Evolutionary conservation across 2,797 vertebrate species (phyloP).

Genomic region (Anguilla megastoma): DNA sequence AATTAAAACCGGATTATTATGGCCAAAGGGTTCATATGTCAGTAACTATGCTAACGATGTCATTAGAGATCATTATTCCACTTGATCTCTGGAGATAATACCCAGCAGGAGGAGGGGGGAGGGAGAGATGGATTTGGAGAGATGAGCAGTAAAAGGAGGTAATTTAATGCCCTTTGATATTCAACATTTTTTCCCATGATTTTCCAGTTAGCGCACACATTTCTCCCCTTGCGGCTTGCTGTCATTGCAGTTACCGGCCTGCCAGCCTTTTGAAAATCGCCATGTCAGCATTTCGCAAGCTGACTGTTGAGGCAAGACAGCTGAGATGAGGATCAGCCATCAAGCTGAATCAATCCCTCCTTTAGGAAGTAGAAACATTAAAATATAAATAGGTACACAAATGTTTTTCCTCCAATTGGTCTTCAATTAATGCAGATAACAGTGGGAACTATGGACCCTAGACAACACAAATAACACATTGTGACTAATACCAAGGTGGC

Average conservation of each 20-base stretch:
- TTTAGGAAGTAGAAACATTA: background rate
- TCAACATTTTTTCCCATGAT: background rate
- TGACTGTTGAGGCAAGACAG: too few relatives aligned
- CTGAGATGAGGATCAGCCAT: too few relatives aligned
- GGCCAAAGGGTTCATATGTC: background rate
- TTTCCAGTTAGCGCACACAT: background rate
- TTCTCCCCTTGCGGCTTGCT: background rate
- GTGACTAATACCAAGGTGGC: background rate
- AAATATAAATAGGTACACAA: background rate
- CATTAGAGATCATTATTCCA: background rate
- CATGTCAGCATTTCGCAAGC: too few relatives aligned
- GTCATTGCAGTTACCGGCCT: background rate
- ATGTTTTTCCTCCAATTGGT: background rate
- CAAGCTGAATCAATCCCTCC: background rate
- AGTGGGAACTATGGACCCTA: background rate
- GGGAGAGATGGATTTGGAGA: background rate
- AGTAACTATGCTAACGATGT: background rate
- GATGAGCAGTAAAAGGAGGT: background rate
- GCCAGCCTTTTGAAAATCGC: too few relatives aligned
- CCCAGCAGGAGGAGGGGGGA: background rate
- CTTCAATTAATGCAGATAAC: background rate
- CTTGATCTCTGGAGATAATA: background rate
- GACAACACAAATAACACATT: background rate
- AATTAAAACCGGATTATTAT: conserved; percentile 2
- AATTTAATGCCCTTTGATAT: background rate